phyloP scores from a whole-genome alignment of 2,888 invertebrate genomes.

The Thereva unica region DNA sequence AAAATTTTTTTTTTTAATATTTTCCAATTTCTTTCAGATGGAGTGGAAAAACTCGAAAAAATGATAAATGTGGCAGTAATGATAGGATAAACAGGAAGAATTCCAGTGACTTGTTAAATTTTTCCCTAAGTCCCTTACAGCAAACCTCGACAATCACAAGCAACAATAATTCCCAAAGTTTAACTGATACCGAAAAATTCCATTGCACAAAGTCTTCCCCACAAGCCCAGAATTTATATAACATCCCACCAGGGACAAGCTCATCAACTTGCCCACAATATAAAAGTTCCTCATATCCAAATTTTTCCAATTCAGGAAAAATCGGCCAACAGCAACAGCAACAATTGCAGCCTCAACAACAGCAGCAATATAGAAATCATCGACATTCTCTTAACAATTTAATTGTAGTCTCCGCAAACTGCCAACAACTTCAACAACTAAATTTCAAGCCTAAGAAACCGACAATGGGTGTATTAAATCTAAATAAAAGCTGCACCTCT shows the following conservation, averaged over 20 bases:
- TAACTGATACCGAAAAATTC: slow-evolving; percentile 46
- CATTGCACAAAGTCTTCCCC: slow-evolving; percentile 35
- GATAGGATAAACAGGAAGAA: slow-evolving; percentile 57
- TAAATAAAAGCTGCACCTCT: neutral
- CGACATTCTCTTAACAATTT: slow-evolving; percentile 55
- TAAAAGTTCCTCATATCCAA: slow-evolving; percentile 57
- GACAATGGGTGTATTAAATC: neutral
- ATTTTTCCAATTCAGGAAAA: slow-evolving; percentile 49
- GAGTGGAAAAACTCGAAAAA: slow-evolving; percentile 54
- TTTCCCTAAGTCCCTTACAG: slow-evolving; percentile 49
- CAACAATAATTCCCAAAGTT: slow-evolving; percentile 43
- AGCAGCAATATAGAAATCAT: slow-evolving; percentile 48
- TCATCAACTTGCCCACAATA: slow-evolving; percentile 45
- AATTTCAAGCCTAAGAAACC: too few relatives aligned
- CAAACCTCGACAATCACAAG: slow-evolving; percentile 43
- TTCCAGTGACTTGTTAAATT: slow-evolving; percentile 54
- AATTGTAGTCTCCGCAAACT: slow-evolving; percentile 53
- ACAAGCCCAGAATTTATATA: slow-evolving; percentile 6
- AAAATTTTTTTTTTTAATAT: slow-evolving; percentile 9
- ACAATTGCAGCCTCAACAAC: slow-evolving; percentile 44
- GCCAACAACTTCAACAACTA: slow-evolving; percentile 50
- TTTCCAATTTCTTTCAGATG: slow-evolving; percentile 47
- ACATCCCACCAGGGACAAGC: slow-evolving; percentile 4
- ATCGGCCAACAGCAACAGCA: slow-evolving; percentile 47
- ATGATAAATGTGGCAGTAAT: slow-evolving; percentile 52